Percentiles rank a stretch among this genome's conserved stretches.
These are phyloP conservation scores for Amia ocellicauda DNA, from an alignment of 2,113 vertebrate species.

Conservation along the genomic window DNA sequence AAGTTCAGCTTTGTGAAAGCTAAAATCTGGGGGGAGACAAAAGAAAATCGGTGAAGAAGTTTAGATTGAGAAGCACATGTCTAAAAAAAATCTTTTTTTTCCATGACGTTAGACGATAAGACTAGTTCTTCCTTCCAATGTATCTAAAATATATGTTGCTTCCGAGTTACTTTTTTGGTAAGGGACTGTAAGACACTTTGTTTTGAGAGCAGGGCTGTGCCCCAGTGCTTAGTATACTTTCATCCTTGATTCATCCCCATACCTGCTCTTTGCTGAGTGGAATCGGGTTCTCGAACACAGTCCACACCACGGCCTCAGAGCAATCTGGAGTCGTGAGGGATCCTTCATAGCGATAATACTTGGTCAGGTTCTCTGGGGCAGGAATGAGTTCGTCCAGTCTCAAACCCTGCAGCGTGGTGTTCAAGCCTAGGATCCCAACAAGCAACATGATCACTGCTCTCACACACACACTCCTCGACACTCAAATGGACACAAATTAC, in stretches of 20 bases:
- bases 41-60: constrained; percentile 10
- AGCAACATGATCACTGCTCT: no score
- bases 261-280: constrained; percentile 73
- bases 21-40: constrained; percentile 41
- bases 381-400: constrained; percentile 71
- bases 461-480: no score
- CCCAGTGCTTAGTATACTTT: no score
- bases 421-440: constrained; percentile 42
- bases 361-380: constrained; percentile 50
- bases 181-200: no score
- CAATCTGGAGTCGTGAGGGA: constrained; percentile 88
- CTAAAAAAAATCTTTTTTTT: no score
- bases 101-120: no score
- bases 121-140: no score
- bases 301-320: constrained; percentile 78
- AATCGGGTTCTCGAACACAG: constrained; percentile 74
- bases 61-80: no score
- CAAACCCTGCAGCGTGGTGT: constrained; percentile 22
- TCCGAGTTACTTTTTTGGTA: no score
- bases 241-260: background rate
- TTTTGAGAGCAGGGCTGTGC: no score
- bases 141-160: no score
- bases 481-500: no score
- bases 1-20: constrained; percentile 59
- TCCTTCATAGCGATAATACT: constrained; percentile 82